Evolutionary conservation across 2,113 vertebrate species (phyloP).

Genomic region (Monopterus albus): DNA sequence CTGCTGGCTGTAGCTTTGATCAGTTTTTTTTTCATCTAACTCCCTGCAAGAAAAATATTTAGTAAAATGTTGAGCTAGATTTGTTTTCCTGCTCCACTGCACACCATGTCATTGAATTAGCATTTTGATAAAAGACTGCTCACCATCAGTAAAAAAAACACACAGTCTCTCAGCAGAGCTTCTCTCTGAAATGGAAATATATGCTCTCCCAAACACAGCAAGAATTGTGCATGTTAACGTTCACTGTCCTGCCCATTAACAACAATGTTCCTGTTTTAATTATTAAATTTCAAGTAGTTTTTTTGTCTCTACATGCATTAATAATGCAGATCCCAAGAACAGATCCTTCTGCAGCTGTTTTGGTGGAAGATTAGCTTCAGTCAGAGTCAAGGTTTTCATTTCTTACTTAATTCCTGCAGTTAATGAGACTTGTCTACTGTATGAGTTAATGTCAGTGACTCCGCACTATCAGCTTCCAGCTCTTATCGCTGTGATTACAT

Average conservation of each 20-base stretch:
- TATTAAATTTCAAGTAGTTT: conserved; percentile 3
- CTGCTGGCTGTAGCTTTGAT: background rate
- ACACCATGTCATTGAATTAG: conserved; percentile 28
- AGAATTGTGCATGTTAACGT: conserved; percentile 48
- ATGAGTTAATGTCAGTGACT: conserved; percentile 27
- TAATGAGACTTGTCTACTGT: conserved; percentile 30
- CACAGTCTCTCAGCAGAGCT: conserved; percentile 15
- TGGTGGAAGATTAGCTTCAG: conserved; percentile 15
- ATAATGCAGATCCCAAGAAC: conserved; percentile 3
- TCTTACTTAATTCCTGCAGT: background rate
- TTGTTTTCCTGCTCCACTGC: conserved; percentile 16
- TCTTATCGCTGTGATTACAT: conserved; percentile 43
- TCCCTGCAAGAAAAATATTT: background rate
- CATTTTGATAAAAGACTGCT: conserved; percentile 42
- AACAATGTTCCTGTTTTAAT: conserved; percentile 38
- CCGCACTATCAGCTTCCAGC: conserved; percentile 32
- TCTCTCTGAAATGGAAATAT: conserved; percentile 53
- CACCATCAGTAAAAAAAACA: background rate
- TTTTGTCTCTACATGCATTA: conserved; percentile 1
- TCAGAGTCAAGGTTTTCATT: background rate
- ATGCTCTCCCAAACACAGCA: conserved; percentile 4
- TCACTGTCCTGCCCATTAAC: background rate
- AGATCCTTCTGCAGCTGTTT: conserved; percentile 27
- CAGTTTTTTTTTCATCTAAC: background rate
- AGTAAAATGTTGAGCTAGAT: conserved; percentile 4